phyloP scores from a whole-genome alignment of 2,888 invertebrate species.

The Melinaea marsaeus region DNA sequence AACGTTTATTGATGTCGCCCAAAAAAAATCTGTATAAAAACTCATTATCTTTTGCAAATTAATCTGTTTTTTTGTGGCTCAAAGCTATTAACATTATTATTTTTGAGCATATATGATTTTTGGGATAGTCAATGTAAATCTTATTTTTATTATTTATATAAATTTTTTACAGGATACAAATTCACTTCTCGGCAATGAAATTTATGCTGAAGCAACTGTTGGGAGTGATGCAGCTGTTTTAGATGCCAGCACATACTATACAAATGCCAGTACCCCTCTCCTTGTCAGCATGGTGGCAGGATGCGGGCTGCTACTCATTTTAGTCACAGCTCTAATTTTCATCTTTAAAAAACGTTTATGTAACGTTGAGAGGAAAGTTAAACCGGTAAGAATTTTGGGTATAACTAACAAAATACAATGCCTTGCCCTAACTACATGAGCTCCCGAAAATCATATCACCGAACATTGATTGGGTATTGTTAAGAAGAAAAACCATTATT shows the following conservation, averaged over 20 bases:
- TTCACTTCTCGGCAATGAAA: conserved; percentile 47
- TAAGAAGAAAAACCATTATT: neutral
- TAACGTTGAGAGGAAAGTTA: conserved; percentile 62
- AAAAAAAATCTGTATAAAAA: conserved; percentile 28
- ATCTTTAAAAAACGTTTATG: conserved; percentile 60
- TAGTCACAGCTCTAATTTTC: conserved; percentile 48
- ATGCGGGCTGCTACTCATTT: conserved; percentile 48
- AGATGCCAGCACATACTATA: conserved; percentile 41
- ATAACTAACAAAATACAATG: conserved; percentile 13
- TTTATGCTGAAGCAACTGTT: conserved; percentile 45
- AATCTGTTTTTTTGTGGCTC: neutral
- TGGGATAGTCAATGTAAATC: too few species aligned
- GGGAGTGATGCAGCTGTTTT: conserved; percentile 44
- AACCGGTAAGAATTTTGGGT: conserved; percentile 53
- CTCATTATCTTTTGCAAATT: neutral
- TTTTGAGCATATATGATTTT: too few species aligned
- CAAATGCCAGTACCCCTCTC: conserved; percentile 48
- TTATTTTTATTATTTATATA: too few species aligned
- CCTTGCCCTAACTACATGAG: conserved; percentile 8
- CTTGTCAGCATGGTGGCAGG: conserved; percentile 40
- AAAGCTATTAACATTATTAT: neutral
- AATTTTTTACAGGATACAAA: conserved; percentile 47
- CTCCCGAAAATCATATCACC: neutral
- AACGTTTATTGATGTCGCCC: conserved; percentile 46
- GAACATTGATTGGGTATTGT: conserved; percentile 3